A percentile compares a stretch with the other conserved stretches of the same genome.
These are phyloP conservation scores for Smittia aterrima DNA, from an alignment of 2,888 invertebrate species.

Conservation along the genomic window DNA sequence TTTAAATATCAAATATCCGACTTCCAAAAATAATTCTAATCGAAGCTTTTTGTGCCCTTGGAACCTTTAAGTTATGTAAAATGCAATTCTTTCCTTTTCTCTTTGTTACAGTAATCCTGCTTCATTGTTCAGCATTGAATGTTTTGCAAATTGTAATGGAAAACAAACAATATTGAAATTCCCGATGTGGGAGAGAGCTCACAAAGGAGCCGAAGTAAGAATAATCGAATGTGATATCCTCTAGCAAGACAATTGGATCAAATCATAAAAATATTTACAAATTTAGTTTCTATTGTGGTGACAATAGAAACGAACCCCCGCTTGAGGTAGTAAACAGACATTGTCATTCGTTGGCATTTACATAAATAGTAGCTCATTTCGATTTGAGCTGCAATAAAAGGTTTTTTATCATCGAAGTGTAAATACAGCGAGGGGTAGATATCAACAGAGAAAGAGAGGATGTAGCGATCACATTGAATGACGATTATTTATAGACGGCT, in stretches of 20 bases:
- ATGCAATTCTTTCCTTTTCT: too few species aligned
- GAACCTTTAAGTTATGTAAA: too few species aligned
- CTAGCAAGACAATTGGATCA: not conserved
- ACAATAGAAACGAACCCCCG: not conserved
- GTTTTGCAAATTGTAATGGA: not conserved
- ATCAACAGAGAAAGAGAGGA: not conserved
- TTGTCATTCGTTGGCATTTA: not conserved
- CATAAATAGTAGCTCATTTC: conserved; percentile 5
- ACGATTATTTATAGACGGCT: conserved; percentile 8
- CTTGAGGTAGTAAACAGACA: not conserved
- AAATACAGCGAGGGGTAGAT: not conserved
- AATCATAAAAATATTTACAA: conserved; percentile 31
- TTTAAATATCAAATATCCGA: too few species aligned
- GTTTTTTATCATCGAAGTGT: not conserved
- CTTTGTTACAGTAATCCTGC: too few species aligned
- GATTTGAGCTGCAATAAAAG: not conserved
- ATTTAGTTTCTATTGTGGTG: not conserved
- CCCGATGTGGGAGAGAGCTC: not conserved
- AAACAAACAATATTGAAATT: conserved; percentile 11
- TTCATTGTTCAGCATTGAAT: not conserved
- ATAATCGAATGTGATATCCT: conserved; percentile 15
- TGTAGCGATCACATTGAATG: not conserved
- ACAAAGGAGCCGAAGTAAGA: not conserved
- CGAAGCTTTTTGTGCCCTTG: too few species aligned
- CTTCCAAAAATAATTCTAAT: too few species aligned